Evolutionary conservation across 1,140 invertebrate genomes (phyloP), one percentile per base, ranked within the genome.

Genomic region (Lethocerus indicus): DNA sequence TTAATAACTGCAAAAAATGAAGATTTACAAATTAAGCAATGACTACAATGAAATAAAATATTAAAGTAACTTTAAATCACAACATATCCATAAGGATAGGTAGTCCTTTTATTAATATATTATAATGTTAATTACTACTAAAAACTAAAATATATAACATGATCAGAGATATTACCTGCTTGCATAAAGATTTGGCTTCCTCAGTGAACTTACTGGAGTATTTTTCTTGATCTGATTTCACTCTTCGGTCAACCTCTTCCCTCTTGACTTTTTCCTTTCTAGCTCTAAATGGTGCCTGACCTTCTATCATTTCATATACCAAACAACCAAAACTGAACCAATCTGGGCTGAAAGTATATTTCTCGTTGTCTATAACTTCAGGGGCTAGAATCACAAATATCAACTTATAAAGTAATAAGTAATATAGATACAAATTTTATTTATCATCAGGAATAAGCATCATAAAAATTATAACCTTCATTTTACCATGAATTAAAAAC

Each of bases 321-420:
- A 98, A 74, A 68, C 94, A 98, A 3, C 95, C 95, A 61, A 98
- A 89, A 60, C 94, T 96, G 70, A 98, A 99, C 93, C 93, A 98
- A 68, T 98, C 95, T 4, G 94, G 93, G 54, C 89, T 93, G 64
- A 90, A 98, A 29, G 91, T 90, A 63, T 99, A 99, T 57, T 90
- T 84, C 65, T 98, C 93, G 70, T 98, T 98, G 67, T 97, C 93
- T 58, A 98, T 92, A 20, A 98, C 93, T 74, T 98, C 91, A 2
- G 92, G 91, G 21, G 87, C 86, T 82, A 64, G 53, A 69, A 64
- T 28, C 53, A 49, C 50, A 61, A 60, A 50, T 59, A 56, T 40
- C 56, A 55, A 49, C 50, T 42, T 50, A 13, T 50, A 41, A 47
- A 58, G 51, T 29, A 26, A 20, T 35, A n/a, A n/a, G n/a, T n/a